These are phyloP conservation scores for Anastrepha obliqua DNA, from an alignment of 1,140 invertebrate species.

Conservation along the genomic window DNA sequence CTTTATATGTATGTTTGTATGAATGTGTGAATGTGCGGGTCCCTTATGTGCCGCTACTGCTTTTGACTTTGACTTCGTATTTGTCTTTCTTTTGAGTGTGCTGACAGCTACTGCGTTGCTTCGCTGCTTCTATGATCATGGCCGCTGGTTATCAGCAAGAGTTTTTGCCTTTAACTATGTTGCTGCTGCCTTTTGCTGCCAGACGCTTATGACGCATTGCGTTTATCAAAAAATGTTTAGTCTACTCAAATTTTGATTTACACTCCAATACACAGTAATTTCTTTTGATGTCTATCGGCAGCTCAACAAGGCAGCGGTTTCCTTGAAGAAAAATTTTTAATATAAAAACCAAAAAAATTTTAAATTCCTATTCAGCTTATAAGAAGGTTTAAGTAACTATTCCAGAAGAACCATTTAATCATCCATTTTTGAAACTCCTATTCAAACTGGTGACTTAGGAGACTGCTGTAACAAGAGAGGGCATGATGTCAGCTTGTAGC, in stretches of 20 bases:
- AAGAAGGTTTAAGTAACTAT: too few species aligned
- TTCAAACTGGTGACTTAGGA: too few species aligned
- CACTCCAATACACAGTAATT: neutral
- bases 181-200: neutral
- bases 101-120: neutral
- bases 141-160: neutral
- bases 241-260: neutral
- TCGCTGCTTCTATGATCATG: neutral
- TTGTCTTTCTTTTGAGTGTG: neutral
- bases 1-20: neutral
- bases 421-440: too few species aligned
- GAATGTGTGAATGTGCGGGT: neutral
- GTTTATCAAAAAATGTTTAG: neutral
- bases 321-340: too few species aligned
- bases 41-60: neutral
- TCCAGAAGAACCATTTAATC: too few species aligned
- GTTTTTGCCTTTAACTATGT: neutral
- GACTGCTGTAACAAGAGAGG: too few species aligned
- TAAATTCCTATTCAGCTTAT: too few species aligned
- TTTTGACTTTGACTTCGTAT: constrained; percentile 22
- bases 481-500: too few species aligned
- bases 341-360: too few species aligned
- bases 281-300: neutral
- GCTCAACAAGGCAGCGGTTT: too few species aligned
- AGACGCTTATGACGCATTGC: neutral